Evolutionary conservation across 2,888 invertebrate genomes (phyloP).

Genomic region (Euproctis similis): DNA sequence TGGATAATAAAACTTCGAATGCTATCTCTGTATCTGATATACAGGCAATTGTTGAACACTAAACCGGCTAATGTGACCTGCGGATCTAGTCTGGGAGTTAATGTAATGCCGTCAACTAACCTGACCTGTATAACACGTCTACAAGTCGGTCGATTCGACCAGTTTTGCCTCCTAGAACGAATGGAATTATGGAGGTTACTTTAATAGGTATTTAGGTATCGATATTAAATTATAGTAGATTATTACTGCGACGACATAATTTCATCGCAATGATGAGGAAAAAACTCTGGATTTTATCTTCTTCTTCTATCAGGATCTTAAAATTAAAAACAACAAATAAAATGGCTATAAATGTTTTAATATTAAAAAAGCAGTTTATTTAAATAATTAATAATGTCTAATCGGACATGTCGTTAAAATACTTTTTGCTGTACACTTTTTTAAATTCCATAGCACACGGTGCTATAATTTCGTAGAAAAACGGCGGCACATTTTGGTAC

Average conservation of each 20-base stretch:
- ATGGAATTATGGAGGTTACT: no score
- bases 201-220: no score
- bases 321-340: no score
- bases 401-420: slow-evolving; percentile 26
- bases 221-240: no score
- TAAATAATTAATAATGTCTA: no score
- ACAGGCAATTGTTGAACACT: slow-evolving; percentile 55
- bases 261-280: no score
- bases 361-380: no score
- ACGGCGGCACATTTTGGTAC: slow-evolving; percentile 43
- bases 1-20: slow-evolving; percentile 22
- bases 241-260: no score
- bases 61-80: slow-evolving; percentile 44
- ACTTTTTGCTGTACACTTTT: slow-evolving; percentile 34
- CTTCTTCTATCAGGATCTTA: no score
- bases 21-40: slow-evolving; percentile 44
- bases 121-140: slow-evolving; percentile 58
- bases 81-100: slow-evolving; percentile 44
- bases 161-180: no score
- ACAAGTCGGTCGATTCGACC: slow-evolving; percentile 43
- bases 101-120: slow-evolving; percentile 54
- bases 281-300: no score
- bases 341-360: no score
- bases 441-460: slow-evolving; percentile 44
- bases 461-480: slow-evolving; percentile 52